Conservation (phyloP, 2,113 vertebrate genomes). For the Peucedramus taeniatus region DNA sequence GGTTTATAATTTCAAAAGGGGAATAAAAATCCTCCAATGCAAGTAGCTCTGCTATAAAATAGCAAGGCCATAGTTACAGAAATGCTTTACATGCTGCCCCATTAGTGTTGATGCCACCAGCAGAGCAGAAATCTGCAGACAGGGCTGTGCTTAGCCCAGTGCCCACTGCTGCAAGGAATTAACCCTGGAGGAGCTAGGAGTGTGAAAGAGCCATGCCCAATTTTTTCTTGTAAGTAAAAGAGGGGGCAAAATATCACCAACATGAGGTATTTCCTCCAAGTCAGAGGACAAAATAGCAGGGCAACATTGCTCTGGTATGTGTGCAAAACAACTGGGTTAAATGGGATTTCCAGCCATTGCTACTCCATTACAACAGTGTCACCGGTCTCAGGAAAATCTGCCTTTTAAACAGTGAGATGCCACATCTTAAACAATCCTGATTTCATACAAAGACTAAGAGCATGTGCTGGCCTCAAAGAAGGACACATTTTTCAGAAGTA, state of each 20-base stretch:
- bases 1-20: constrained; percentile 18
- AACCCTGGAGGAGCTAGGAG: not conserved
- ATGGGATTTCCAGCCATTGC: not conserved
- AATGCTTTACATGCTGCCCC: not conserved
- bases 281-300: not conserved
- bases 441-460: not conserved
- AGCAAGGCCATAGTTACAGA: not conserved
- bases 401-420: not conserved
- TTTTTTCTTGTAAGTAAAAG: not conserved
- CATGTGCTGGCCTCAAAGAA: not conserved
- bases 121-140: not conserved
- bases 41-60: not conserved
- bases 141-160: not conserved
- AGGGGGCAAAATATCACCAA: not conserved
- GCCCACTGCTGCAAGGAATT: not conserved
- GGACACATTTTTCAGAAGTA: not conserved
- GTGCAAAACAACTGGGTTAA: not conserved
- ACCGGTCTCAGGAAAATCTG: not conserved
- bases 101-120: not conserved
- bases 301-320: fast-evolving
- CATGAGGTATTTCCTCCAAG: not conserved
- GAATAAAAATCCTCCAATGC: not conserved
- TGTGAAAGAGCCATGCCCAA: not conserved
- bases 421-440: not conserved
- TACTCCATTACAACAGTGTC: not conserved